These are phyloP conservation scores for Yponomeuta sedellus DNA, from an alignment of 2,888 invertebrate genomes.

Conservation along the genomic window DNA sequence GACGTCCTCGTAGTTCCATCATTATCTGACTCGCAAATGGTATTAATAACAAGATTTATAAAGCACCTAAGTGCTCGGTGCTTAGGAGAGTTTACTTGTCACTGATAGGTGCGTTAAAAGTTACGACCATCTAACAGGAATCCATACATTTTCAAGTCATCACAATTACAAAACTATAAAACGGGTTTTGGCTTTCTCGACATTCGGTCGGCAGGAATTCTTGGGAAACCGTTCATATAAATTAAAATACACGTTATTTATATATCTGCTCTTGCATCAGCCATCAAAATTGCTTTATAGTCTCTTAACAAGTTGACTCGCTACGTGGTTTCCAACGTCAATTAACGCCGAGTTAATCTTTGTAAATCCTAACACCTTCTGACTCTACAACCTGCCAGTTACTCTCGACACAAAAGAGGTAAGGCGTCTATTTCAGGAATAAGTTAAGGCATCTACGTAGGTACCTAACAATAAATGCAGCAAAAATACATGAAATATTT, in stretches of 20 bases:
- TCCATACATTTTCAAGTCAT: slow-evolving; percentile 10
- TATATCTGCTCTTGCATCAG: slow-evolving; percentile 32
- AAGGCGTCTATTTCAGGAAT: no score
- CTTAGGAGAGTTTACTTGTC: no score
- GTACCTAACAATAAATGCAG: no score
- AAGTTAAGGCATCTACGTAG: no score
- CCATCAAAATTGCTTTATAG: slow-evolving; percentile 16
- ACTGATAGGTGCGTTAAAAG: no score
- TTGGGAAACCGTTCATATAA: slow-evolving; percentile 45
- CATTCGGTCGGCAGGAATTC: slow-evolving; percentile 39
- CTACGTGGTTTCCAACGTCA: not conserved
- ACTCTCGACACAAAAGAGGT: not conserved
- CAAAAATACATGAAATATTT: no score
- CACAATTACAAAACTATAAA: slow-evolving; percentile 42
- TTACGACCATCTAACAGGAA: not conserved
- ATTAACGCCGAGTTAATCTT: not conserved
- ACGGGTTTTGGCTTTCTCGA: slow-evolving; percentile 51
- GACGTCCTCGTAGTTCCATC: no score
- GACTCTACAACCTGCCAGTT: not conserved
- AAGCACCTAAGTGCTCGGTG: no score
- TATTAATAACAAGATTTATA: no score
- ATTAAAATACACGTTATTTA: slow-evolving; percentile 33
- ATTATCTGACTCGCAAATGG: no score
- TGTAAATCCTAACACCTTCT: not conserved
- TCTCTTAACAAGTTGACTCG: not conserved